These are phyloP conservation scores for Mus pahari DNA, from an alignment of 2,113 vertebrate genomes.

Conservation along the genomic window DNA sequence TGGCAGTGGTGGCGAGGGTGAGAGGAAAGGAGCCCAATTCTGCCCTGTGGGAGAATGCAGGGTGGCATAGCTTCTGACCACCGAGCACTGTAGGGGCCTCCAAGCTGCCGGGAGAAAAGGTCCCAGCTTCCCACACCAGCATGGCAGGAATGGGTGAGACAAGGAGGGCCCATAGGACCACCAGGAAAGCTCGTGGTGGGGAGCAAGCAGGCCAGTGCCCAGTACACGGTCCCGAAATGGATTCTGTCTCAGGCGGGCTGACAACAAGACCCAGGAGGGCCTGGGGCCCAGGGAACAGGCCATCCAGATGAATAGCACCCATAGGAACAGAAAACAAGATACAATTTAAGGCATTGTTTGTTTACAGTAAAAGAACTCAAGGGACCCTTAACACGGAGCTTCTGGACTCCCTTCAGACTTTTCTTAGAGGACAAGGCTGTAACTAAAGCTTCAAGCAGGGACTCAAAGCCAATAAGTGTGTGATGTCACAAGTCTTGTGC, in stretches of 20 bases:
- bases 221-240: conserved; percentile 49
- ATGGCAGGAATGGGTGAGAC: neutral
- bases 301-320: conserved; percentile 80
- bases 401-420: conserved; percentile 68
- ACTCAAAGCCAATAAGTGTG: conserved; percentile 70
- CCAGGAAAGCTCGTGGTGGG: neutral
- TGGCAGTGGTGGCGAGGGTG: conserved; percentile 73
- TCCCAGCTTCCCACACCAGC: neutral
- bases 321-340: conserved; percentile 75
- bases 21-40: neutral
- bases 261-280: conserved; percentile 62
- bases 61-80: neutral
- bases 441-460: conserved; percentile 68
- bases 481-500: conserved; percentile 82
- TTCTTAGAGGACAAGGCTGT: conserved; percentile 55
- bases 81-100: neutral
- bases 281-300: conserved; percentile 46
- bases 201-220: conserved; percentile 52
- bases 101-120: neutral
- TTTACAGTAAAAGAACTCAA: conserved; percentile 79
- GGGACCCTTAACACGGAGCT: conserved; percentile 71
- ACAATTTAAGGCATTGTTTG: conserved; percentile 80
- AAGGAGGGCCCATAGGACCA: neutral
- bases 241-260: neutral
- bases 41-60: neutral